phyloP scores from a whole-genome alignment of 2,888 invertebrate species.

The Zeuzera pyrina region DNA sequence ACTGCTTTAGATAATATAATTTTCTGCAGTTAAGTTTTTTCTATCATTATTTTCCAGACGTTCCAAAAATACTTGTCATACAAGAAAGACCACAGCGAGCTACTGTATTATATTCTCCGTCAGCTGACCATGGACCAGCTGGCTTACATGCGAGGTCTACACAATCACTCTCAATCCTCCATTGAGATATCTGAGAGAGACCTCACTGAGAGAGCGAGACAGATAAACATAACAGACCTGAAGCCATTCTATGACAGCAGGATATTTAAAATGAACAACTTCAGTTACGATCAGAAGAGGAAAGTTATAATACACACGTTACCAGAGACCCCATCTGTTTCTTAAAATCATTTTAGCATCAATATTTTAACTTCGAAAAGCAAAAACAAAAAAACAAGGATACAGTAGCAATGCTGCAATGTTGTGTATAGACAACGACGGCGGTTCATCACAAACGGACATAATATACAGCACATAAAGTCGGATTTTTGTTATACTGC shows the following conservation, averaged over 20 bases:
- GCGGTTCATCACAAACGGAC: too few relatives aligned
- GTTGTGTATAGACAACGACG: too few relatives aligned
- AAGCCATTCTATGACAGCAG: constrained; percentile 93
- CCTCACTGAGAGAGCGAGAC: constrained; percentile 82
- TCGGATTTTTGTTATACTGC: too few relatives aligned
- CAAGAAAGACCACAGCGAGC: constrained; percentile 96
- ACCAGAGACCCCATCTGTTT: constrained; percentile 66
- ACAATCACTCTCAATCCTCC: constrained; percentile 77
- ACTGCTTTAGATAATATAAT: too few relatives aligned
- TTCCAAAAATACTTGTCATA: constrained; percentile 95
- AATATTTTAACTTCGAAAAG: too few relatives aligned
- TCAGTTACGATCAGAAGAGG: constrained; percentile 85
- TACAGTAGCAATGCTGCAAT: too few relatives aligned
- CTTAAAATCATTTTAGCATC: constrained; percentile 17
- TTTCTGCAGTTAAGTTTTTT: too few relatives aligned
- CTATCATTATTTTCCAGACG: constrained; percentile 73
- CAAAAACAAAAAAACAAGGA: too few relatives aligned
- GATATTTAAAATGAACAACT: constrained; percentile 91
- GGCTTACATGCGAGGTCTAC: constrained; percentile 82
- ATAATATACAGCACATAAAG: too few relatives aligned
- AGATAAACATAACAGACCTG: constrained; percentile 91
- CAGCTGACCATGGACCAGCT: constrained; percentile 94
- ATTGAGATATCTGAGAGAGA: constrained; percentile 87
- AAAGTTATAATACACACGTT: constrained; percentile 89
- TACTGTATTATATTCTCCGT: constrained; percentile 94